Evolutionary conservation across 1,140 invertebrate species (phyloP).

Genomic region (Lepidurus couesii): DNA sequence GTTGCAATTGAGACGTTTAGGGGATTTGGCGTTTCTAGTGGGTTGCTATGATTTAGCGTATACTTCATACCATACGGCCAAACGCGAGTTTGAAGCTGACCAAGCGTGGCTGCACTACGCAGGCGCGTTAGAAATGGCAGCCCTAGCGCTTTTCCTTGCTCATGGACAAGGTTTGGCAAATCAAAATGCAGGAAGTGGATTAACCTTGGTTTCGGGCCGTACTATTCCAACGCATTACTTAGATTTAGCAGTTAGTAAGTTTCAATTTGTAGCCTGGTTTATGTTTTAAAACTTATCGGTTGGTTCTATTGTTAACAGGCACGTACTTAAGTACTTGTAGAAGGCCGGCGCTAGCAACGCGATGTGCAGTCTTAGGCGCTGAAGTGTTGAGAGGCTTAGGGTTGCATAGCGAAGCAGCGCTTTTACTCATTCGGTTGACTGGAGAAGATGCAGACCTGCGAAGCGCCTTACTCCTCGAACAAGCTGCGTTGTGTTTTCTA

Average conservation of each 20-base stretch:
- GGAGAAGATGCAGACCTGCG: conserved; percentile 87
- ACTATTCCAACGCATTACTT: neutral
- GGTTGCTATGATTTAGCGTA: conserved; percentile 88
- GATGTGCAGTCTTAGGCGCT: conserved; percentile 79
- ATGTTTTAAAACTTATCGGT: neutral
- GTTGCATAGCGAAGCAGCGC: conserved; percentile 79
- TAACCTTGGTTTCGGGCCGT: neutral
- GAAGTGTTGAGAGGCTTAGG: conserved; percentile 73
- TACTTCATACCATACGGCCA: conserved; percentile 88
- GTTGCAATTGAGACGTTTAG: conserved; percentile 82
- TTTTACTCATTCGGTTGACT: conserved; percentile 88
- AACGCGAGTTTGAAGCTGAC: conserved; percentile 92
- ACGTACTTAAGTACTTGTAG: conserved; percentile 6
- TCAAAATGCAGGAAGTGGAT: neutral
- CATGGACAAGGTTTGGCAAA: conserved; percentile 55
- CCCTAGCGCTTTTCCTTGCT: conserved; percentile 79
- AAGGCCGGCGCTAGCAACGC: conserved; percentile 55
- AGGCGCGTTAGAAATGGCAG: conserved; percentile 92
- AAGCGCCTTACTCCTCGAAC: conserved; percentile 86
- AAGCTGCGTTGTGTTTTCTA: conserved; percentile 89
- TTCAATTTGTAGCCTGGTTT: conserved; percentile 36
- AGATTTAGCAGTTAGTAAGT: conserved; percentile 35
- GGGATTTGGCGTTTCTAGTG: conserved; percentile 94
- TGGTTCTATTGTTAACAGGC: conserved; percentile 35
- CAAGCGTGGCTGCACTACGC: conserved; percentile 96